Base-by-base conservation (phyloP, 23 tunicate species). In the Phallusia fumigata region DNA sequence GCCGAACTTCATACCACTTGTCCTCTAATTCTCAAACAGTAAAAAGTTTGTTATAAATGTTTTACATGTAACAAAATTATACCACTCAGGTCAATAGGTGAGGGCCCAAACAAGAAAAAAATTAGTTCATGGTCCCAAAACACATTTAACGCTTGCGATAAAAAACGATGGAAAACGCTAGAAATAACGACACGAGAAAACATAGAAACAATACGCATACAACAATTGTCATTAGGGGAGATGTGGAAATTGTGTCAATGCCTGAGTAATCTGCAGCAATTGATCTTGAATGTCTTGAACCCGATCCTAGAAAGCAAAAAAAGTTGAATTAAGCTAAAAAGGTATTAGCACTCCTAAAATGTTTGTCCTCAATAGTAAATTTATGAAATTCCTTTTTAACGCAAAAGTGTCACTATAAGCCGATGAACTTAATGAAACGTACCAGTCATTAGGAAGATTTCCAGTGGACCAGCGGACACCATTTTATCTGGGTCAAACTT, bases 391-490 rank as follows among this genome's bases (percentile, higher is more conserved):
- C 1, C 3, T 58, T 6, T 8, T 11, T 16, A 6, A 58, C 28
- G 16, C 1, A 58, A 13, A 21, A 21, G 18, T 51, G 18, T 51
- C 58, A 13, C 15, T 51, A 18, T 51, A 51, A 51, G 18, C 15
- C 3, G 3, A 21, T 22, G 13, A 58, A 24, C 3, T 24, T 58
- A 58, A 22, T 58, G 69, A 6, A 58, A 21, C 69, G 5, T 10
- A 77, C 58, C 81, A 77, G 33, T 21, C 33, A 77, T 28, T 77
- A 86, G 33, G 32, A 86, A 72, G 32, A 86, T 51, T 74, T 86
- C 80, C 44, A 86, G 32, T 12, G 96, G 96, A 51, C 96, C 96
- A 15, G 82, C 90, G 11, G 96, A 91, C 65, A 91, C 96, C 85
- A 91, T 82, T 11, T 77, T 65, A 22, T 76, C 53, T 1, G 80